A percentile compares a stretch with the other conserved stretches of the same genome.
Evolutionary conservation across 1,140 invertebrate genomes (phyloP).

Genomic region (Thaumatotibia leucotreta): DNA sequence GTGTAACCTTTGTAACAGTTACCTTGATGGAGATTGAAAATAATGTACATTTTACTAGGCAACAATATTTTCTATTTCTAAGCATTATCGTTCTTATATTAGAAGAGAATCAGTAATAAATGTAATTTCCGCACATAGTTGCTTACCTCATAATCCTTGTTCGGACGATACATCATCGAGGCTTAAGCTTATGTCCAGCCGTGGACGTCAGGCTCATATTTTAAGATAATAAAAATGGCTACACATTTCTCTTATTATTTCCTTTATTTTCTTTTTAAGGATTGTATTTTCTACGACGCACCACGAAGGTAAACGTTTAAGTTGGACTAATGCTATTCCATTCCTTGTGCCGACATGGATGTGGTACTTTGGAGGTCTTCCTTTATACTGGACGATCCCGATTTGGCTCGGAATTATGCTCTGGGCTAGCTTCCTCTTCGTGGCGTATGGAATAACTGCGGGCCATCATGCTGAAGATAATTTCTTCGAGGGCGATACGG

Average conservation of each 20-base stretch:
- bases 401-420: conserved; percentile 79
- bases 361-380: conserved; percentile 41
- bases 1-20: too few species aligned
- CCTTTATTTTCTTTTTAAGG: conserved; percentile 26
- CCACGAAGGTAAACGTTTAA: conserved; percentile 35
- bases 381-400: conserved; percentile 43
- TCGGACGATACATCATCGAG: too few species aligned
- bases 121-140: too few species aligned
- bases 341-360: conserved; percentile 51
- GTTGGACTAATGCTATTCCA: conserved; percentile 37
- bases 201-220: too few species aligned
- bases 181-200: too few species aligned
- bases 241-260: background rate
- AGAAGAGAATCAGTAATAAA: too few species aligned
- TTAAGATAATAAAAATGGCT: too few species aligned
- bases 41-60: too few species aligned
- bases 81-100: too few species aligned
- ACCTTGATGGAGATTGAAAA: too few species aligned
- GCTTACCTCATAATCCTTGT: too few species aligned
- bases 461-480: conserved; percentile 89
- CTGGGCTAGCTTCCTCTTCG: conserved; percentile 80
- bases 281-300: conserved; percentile 21
- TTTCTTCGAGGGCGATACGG: conserved; percentile 88
- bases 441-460: conserved; percentile 83
- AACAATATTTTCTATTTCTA: too few species aligned